A percentile compares a stretch with the other conserved stretches of the same genome.
These are phyloP conservation scores for Plodia interpunctella DNA, from an alignment of 1,140 invertebrate species.

Conservation along the genomic window DNA sequence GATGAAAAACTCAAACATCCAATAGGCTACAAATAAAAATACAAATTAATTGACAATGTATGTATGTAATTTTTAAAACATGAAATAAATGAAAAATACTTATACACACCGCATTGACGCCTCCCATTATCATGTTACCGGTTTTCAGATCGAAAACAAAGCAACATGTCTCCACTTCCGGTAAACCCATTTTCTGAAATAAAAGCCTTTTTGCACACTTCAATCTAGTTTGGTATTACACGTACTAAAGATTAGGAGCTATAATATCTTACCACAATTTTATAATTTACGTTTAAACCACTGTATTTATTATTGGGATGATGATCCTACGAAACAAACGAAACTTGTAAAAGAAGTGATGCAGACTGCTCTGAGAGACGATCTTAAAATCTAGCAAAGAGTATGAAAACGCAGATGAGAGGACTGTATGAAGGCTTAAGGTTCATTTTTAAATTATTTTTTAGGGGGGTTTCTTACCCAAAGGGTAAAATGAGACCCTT, in stretches of 20 bases:
- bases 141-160: slow-evolving; percentile 56
- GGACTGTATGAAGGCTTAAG: too few relatives aligned
- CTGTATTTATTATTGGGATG: not conserved
- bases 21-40: too few relatives aligned
- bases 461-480: too few relatives aligned
- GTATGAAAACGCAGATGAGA: not conserved
- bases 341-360: not conserved
- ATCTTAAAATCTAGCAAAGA: not conserved
- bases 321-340: not conserved
- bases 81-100: not conserved
- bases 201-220: too few relatives aligned
- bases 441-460: too few relatives aligned
- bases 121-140: slow-evolving; percentile 54
- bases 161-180: slow-evolving; percentile 47
- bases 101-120: slow-evolving; percentile 51
- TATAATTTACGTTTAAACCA: not conserved
- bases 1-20: too few relatives aligned
- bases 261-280: too few relatives aligned
- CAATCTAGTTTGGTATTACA: too few relatives aligned
- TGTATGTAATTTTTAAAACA: too few relatives aligned
- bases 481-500: too few relatives aligned
- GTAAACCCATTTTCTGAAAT: slow-evolving; percentile 47
- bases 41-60: too few relatives aligned
- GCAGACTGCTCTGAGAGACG: not conserved
- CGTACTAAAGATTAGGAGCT: too few relatives aligned